phyloP scores from a whole-genome alignment of 2,797 vertebrate species.

The Miichthys miiuy region DNA sequence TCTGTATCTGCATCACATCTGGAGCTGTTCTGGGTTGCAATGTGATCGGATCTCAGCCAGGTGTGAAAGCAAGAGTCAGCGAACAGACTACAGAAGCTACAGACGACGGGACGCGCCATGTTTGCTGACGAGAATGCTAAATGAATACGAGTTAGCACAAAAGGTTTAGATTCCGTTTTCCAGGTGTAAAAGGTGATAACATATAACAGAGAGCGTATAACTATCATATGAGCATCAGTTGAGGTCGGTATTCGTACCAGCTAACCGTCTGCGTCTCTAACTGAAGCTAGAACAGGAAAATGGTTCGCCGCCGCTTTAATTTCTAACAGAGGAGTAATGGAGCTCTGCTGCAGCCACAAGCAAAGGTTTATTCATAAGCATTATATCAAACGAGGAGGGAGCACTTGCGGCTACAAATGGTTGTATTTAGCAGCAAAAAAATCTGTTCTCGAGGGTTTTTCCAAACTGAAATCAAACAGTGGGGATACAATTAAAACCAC shows the following conservation, averaged over 20 bases:
- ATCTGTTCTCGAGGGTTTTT: neutral
- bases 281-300: constrained; percentile 5
- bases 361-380: neutral
- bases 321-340: constrained; percentile 22
- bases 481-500: constrained; percentile 25
- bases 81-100: too few species aligned
- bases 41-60: constrained; percentile 1
- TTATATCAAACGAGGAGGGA: constrained; percentile 25
- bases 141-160: neutral
- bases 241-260: neutral
- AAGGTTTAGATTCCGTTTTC: neutral
- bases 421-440: constrained; percentile 21
- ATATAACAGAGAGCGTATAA: constrained; percentile 3
- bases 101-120: neutral
- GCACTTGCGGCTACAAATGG: constrained; percentile 20
- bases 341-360: constrained; percentile 1
- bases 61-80: neutral
- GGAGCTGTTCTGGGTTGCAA: neutral
- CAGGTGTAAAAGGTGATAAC: neutral
- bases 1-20: neutral
- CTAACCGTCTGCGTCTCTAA: constrained; percentile 40
- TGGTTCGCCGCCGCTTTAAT: constrained; percentile 30
- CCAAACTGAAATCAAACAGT: constrained; percentile 17
- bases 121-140: neutral
- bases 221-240: too few species aligned